Evolutionary conservation across 2,888 invertebrate species (phyloP).

Genomic region (Ypsolopha scabrella): DNA sequence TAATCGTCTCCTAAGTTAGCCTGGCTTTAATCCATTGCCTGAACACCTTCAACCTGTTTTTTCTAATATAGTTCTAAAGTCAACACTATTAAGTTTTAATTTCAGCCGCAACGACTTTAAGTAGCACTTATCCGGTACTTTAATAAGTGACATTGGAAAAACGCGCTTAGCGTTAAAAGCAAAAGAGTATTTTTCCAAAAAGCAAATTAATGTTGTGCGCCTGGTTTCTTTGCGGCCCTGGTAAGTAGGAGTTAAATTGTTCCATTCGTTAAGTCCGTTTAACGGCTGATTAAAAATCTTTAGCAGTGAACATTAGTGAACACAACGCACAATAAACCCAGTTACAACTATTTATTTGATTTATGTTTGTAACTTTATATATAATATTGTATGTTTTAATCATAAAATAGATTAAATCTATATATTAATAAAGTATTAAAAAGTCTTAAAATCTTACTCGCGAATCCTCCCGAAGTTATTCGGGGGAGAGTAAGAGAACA

Average conservation of each 20-base stretch:
- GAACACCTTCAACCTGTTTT: neutral
- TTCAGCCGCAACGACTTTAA: neutral
- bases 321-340: too few species aligned
- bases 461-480: too few species aligned
- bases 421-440: too few species aligned
- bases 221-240: constrained; percentile 7
- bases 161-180: neutral
- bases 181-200: neutral
- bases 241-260: constrained; percentile 15
- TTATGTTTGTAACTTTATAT: too few species aligned
- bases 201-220: neutral
- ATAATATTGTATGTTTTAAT: too few species aligned
- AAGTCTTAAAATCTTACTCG: too few species aligned
- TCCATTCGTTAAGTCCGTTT: constrained; percentile 10
- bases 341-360: too few species aligned
- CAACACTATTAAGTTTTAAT: neutral
- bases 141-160: neutral
- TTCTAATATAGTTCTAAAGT: neutral
- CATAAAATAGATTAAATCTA: too few species aligned
- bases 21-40: constrained; percentile 1
- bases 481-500: too few species aligned
- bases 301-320: too few species aligned
- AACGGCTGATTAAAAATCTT: constrained; percentile 4
- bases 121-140: neutral
- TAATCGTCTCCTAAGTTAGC: constrained; percentile 2